Percentiles rank a stretch among this genome's conserved stretches.
Conservation (phyloP, 2,888 invertebrate species). For the Bembecia ichneumoniformis region DNA sequence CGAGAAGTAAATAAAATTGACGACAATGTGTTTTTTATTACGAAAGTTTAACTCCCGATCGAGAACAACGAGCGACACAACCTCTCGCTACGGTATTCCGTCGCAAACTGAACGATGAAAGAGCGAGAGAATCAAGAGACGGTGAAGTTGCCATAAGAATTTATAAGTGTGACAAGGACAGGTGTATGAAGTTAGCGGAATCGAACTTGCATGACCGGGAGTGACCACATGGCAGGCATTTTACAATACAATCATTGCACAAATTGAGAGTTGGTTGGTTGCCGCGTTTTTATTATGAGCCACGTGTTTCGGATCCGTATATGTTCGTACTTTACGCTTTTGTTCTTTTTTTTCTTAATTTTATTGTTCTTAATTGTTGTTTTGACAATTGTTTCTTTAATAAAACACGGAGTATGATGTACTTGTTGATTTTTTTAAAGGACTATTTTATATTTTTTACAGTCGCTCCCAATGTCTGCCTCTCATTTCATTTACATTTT, state of each 20-base stretch:
- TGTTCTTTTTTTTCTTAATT: no score
- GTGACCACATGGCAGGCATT: slow-evolving; percentile 67
- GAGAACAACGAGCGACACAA: slow-evolving; percentile 19
- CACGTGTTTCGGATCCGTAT: slow-evolving; percentile 46
- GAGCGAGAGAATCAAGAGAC: slow-evolving; percentile 38
- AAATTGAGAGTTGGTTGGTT: slow-evolving; percentile 42
- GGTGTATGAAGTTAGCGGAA: slow-evolving; percentile 43
- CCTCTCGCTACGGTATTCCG: slow-evolving; percentile 17
- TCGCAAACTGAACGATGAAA: slow-evolving; percentile 39
- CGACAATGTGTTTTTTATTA: slow-evolving; percentile 35
- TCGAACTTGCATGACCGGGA: slow-evolving; percentile 38
- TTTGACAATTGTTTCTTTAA: slow-evolving; percentile 21
- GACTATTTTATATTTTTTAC: slow-evolving; percentile 3
- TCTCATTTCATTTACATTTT: slow-evolving; percentile 14
- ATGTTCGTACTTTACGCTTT: no score
- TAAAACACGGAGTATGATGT: not conserved
- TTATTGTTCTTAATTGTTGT: slow-evolving; percentile 2
- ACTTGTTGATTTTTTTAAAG: slow-evolving; percentile 3
- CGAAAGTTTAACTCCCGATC: slow-evolving; percentile 53
- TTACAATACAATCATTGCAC: slow-evolving; percentile 54
- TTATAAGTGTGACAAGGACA: slow-evolving; percentile 11
- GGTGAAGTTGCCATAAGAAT: slow-evolving; percentile 30
- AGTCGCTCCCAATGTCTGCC: slow-evolving; percentile 2
- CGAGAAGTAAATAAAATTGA: slow-evolving; percentile 16
- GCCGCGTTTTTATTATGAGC: slow-evolving; percentile 52